Evolutionary conservation across 2,113 vertebrate genomes (phyloP).

Genomic region (Furnarius figulus): DNA sequence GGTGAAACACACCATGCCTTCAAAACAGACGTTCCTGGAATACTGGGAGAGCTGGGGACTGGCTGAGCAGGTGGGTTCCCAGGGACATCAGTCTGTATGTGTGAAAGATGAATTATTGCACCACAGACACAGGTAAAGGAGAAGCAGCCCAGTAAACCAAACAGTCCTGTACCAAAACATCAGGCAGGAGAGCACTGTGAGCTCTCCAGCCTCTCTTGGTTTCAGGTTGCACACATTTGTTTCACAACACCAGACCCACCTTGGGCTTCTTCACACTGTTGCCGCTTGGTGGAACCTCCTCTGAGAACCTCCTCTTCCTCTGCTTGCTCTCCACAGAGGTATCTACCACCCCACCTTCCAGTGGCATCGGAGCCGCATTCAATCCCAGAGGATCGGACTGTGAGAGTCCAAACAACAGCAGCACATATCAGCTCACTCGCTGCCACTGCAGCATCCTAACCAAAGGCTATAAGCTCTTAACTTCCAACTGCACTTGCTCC

Average conservation of each 20-base stretch:
- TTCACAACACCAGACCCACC: slow-evolving; percentile 65
- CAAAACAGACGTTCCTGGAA: slow-evolving; percentile 80
- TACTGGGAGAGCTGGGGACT: slow-evolving; percentile 87
- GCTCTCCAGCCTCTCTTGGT: neutral
- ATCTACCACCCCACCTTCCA: slow-evolving; percentile 81
- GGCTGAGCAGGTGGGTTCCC: slow-evolving; percentile 79
- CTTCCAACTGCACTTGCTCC: neutral
- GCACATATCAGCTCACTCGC: neutral
- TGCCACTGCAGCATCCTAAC: neutral
- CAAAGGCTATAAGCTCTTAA: neutral
- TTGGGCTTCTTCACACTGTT: slow-evolving; percentile 87
- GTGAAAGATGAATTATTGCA: neutral
- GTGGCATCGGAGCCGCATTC: slow-evolving; percentile 87
- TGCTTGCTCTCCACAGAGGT: slow-evolving; percentile 82
- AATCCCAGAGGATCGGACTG: slow-evolving; percentile 96
- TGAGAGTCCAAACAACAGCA: neutral
- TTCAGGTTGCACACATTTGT: neutral
- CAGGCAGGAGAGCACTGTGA: fast-evolving
- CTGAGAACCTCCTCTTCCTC: slow-evolving; percentile 87
- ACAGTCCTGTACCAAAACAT: neutral
- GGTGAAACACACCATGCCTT: slow-evolving; percentile 86
- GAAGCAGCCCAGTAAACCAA: neutral
- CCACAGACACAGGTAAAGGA: neutral
- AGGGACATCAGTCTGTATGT: slow-evolving; percentile 75
- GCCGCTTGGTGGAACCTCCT: slow-evolving; percentile 81